Evolutionary conservation across 2,888 invertebrate genomes (phyloP), one percentile per base, ranked within the genome.

Genomic region (Encarsia formosa): DNA sequence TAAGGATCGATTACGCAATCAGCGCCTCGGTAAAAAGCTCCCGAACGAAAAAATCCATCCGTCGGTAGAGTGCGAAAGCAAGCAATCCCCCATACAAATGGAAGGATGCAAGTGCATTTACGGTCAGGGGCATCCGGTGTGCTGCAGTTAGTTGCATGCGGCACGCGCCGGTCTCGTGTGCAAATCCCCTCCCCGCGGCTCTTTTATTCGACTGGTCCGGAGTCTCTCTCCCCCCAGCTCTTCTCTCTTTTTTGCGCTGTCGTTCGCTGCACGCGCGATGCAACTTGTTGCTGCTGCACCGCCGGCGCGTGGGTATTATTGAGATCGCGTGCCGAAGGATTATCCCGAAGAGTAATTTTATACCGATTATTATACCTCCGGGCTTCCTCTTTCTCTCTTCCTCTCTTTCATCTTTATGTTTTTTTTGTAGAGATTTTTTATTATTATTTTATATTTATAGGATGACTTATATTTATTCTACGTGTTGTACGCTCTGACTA

Each of bases 151-250:
- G 69, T 67, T 71, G 70, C 70, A 69, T 64, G 67, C 65, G 72
- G 71, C 72, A 69, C 72, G 72, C 72, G 73, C 71, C 72, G 63
- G 69, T 66, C 72, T 69, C 70, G 71, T 71, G 35, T 3, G 8
- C n/a, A 15, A 16, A 35, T 15, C 41, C 20, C 9, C 35, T 19
- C 20, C 41, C n/a, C 34, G 31, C 22, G 37, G 43, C 39, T 32
- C n/a, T 15, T 32, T 15, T 32, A n/a, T 32, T 32, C 32, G 32
- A 11, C 13, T 26, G 26, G 8, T 5, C 26, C 11, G 26, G 8
- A 26, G 5, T 35, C 35, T 35, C 35, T 35, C 16, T 35, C 18
- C 15, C 32, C 13, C 8, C 32, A 8, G 32, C 5, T 15, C 8
- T 32, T 32, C 8, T 32, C n/a, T 35, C 32, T 32, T 15, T 32